A percentile compares a stretch with the other conserved stretches of the same genome.
These are phyloP conservation scores for Sebastes diaconus DNA, from an alignment of 2,797 vertebrate genomes.

Conservation along the genomic window DNA sequence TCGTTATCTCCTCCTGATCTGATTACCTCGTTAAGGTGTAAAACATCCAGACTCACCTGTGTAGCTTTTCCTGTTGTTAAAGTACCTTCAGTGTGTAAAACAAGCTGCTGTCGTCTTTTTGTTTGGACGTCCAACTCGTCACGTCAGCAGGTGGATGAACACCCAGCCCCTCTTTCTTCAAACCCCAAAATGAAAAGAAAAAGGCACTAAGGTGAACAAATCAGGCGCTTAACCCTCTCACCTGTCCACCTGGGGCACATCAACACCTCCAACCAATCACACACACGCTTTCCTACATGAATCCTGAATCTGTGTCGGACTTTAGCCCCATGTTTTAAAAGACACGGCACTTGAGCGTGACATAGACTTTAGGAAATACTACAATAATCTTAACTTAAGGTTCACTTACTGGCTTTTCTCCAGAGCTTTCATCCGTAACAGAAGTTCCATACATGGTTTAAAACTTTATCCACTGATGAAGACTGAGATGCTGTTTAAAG, in stretches of 20 bases:
- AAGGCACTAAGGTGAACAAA: constrained; percentile 45
- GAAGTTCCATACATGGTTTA: background rate
- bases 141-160: background rate
- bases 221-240: constrained; percentile 23
- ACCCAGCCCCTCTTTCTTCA: background rate
- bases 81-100: background rate
- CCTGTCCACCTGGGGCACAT: constrained; percentile 14
- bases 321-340: constrained; percentile 2
- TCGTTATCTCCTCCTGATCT: background rate
- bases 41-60: background rate
- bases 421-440: background rate
- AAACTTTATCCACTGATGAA: background rate
- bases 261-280: background rate
- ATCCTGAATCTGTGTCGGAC: background rate
- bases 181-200: constrained; percentile 38
- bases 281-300: background rate
- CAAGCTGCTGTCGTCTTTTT: background rate
- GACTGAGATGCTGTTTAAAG: background rate
- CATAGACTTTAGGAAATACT: background rate
- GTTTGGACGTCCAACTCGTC: background rate
- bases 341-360: constrained; percentile 1
- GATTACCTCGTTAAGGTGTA: background rate
- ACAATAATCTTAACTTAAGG: background rate
- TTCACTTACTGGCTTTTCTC: background rate
- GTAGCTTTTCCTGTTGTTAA: background rate